phyloP scores from a whole-genome alignment of 2,888 invertebrate genomes.

The Andrena bicolor region DNA sequence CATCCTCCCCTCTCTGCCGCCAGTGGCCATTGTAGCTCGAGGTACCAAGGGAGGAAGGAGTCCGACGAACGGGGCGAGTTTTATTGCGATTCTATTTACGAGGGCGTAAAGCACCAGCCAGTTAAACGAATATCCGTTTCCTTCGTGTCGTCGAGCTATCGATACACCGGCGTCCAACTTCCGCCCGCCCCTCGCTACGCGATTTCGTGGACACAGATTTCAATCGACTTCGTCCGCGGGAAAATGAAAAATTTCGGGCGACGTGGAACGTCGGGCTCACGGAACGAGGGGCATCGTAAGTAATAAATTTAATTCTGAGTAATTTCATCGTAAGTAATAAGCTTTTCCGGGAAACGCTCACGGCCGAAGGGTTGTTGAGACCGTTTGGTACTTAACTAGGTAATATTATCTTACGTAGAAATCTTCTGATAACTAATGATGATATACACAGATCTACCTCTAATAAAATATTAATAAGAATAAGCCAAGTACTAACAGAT shows the following conservation, averaged over 20 bases:
- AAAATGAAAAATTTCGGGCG: conserved; percentile 2
- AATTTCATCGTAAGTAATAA: background rate
- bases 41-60: background rate
- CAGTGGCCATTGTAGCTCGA: no score
- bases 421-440: no score
- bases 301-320: conserved; percentile 26
- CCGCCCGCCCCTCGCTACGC: background rate
- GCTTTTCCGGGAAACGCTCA: no score
- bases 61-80: background rate
- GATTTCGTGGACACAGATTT: conserved; percentile 26
- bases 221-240: conserved; percentile 6
- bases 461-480: no score
- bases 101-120: conserved; percentile 23
- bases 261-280: background rate
- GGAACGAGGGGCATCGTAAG: background rate
- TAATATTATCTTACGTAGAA: no score
- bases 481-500: no score
- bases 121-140: conserved; percentile 43
- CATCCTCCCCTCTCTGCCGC: no score
- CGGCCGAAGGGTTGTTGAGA: no score
- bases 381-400: no score
- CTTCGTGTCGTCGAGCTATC: conserved; percentile 34
- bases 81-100: conserved; percentile 41
- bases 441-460: no score
- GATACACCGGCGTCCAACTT: conserved; percentile 22